Evolutionary conservation across 2,113 vertebrate genomes (phyloP).

Genomic region (Rhodinocichla rosea): DNA sequence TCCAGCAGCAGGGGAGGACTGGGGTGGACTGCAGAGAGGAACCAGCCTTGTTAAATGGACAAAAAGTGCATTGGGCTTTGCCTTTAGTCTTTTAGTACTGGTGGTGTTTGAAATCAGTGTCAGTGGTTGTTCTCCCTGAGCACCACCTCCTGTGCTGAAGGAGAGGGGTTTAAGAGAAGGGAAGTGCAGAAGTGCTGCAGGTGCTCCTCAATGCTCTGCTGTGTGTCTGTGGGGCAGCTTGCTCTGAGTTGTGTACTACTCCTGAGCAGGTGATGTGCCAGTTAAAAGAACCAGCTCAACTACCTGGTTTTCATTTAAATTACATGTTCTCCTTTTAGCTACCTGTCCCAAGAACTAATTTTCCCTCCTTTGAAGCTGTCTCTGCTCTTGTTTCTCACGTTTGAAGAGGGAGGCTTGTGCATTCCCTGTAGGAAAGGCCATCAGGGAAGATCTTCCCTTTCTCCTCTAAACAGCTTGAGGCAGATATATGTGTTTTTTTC

Average conservation of each 20-base stretch:
- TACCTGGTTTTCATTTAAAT: neutral
- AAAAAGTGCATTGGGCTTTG: neutral
- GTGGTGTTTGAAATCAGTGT: neutral
- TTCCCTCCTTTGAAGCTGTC: neutral
- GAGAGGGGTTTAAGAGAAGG: neutral
- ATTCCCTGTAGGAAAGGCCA: neutral
- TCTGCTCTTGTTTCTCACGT: neutral
- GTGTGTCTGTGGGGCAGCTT: fast-evolving
- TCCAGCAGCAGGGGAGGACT: neutral
- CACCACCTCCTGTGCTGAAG: neutral
- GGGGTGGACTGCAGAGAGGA: neutral
- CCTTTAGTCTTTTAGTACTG: neutral
- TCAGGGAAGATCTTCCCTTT: neutral
- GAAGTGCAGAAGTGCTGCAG: neutral
- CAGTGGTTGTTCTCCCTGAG: neutral
- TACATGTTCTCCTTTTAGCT: neutral
- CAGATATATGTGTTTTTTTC: neutral
- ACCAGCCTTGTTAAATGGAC: neutral
- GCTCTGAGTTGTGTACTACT: neutral
- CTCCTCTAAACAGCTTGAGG: neutral
- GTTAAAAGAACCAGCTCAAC: neutral
- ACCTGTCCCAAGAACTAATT: neutral
- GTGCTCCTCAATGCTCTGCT: neutral
- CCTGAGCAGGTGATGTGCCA: neutral
- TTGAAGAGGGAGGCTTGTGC: neutral